Conservation (phyloP, 2,888 invertebrate species). For the Drosophila siamana region DNA sequence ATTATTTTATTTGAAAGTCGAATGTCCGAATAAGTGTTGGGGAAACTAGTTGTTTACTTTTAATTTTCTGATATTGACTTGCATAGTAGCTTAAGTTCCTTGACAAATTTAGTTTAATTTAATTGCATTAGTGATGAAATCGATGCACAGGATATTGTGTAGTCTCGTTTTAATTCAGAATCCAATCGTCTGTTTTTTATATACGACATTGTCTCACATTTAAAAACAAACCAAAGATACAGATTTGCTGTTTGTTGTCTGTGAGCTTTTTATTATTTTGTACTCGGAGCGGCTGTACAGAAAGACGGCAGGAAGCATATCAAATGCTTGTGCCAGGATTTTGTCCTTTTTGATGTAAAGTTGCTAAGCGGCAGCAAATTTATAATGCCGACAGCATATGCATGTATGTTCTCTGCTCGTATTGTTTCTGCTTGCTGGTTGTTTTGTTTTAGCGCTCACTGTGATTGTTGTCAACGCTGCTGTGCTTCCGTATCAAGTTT, state of each 20-base stretch:
- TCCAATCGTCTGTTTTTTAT: neutral
- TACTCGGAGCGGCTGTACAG: constrained; percentile 41
- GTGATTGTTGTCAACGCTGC: constrained; percentile 67
- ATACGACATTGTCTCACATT: constrained; percentile 22
- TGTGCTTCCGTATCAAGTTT: constrained; percentile 39
- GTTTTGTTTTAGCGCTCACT: constrained; percentile 71
- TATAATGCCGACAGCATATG: constrained; percentile 54
- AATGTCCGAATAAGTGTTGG: too few species aligned
- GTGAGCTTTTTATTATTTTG: constrained; percentile 44
- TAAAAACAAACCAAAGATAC: too few species aligned
- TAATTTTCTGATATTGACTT: too few species aligned
- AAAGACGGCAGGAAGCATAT: constrained; percentile 33
- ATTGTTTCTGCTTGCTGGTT: constrained; percentile 47
- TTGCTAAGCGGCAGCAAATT: constrained; percentile 73
- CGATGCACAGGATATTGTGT: constrained; percentile 4
- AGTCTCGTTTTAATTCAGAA: neutral
- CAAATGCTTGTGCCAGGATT: constrained; percentile 51
- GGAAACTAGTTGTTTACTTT: too few species aligned
- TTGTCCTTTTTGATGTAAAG: constrained; percentile 63
- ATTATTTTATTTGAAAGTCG: neutral
- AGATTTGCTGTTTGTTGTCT: too few species aligned
- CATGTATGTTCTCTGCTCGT: constrained; percentile 30
- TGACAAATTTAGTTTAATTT: neutral
- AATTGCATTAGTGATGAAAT: neutral
- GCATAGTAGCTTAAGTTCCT: too few species aligned